phyloP scores from a whole-genome alignment of 2,888 invertebrate species.

The Drosophila anomalipes region DNA sequence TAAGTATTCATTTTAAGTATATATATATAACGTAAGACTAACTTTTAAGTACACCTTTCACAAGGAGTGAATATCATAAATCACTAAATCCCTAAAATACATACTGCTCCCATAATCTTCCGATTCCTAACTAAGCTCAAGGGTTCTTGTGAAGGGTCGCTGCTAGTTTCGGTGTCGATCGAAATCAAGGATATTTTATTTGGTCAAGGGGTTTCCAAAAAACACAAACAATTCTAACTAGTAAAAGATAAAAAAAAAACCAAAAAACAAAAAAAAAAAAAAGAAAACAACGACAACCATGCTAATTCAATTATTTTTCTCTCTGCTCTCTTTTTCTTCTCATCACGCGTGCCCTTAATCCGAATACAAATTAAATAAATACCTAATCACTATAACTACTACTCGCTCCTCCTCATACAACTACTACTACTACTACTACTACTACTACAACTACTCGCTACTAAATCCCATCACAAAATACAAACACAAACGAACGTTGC shows the following conservation, averaged over 20 bases:
- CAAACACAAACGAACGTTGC: constrained; percentile 35
- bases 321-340: constrained; percentile 83
- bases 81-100: constrained; percentile 14
- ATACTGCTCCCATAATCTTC: constrained; percentile 12
- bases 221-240: constrained; percentile 37
- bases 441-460: constrained; percentile 60
- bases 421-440: constrained; percentile 62
- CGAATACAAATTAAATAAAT: constrained; percentile 49
- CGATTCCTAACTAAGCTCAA: neutral
- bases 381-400: constrained; percentile 57
- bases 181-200: constrained; percentile 32
- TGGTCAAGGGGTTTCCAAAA: constrained; percentile 36
- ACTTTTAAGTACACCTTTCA: constrained; percentile 48
- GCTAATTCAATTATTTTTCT: constrained; percentile 82
- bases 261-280: constrained; percentile 8
- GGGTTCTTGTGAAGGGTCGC: constrained; percentile 57
- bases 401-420: constrained; percentile 45
- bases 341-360: constrained; percentile 77
- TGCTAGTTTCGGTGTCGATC: constrained; percentile 42
- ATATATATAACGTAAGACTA: constrained; percentile 11
- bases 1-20: constrained; percentile 34
- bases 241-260: constrained; percentile 15
- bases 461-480: constrained; percentile 48
- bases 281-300: constrained; percentile 63
- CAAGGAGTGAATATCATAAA: constrained; percentile 41